Base-by-base conservation (phyloP, 53 echinoderm and acorn worm species). In the Paelopatides confundens region DNA sequence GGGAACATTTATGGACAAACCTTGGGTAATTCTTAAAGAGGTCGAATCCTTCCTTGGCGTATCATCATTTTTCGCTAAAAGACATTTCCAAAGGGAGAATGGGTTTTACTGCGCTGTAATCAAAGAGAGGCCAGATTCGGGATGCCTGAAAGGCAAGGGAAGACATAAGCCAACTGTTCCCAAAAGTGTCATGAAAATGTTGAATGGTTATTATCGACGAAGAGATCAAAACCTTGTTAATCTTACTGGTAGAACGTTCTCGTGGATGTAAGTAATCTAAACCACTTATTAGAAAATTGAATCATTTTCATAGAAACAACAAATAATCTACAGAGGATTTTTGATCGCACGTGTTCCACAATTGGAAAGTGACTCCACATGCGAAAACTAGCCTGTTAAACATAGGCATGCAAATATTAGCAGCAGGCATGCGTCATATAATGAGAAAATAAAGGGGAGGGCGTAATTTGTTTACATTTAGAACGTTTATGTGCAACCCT, bases 11-110 rank as follows among this genome's bases (percentile, higher is more conserved):
- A 62, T 82, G 21, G 23, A 63, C 36, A 63, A 62, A 82, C 83
- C 83, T 18, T 82, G 83, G 83, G 35, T 35, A 64, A 17, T 82
- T 82, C 65, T 82, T 3, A 62, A 35, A 63, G 63, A 82, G 12
- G 24, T 82, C 1, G 83, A 82, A 82, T 39, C 35, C 5, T 82
- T 82, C 46, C 37, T 82, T 5, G 43, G 36, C 15, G 65, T 82
- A 39, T 14, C 63, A 24, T 26, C 24, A 37, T 83, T 63, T 35
- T 83, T 83, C 30, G 23, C 63, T 4, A 63, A 62, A 27, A 83
- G 36, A 63, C 2, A 63, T 11, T 83, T 83, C 27, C 36, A 24
- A 23, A 63, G 37, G 63, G 17, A 83, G 29, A 62, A 62, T 3
- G 34, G 58, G 1, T 83, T 26, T 26, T 83, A 58, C 23, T 83